A percentile compares a stretch with the other conserved stretches of the same genome.
Evolutionary conservation across 2,113 vertebrate species (phyloP).

Genomic region (Oreocharis arfaki): DNA sequence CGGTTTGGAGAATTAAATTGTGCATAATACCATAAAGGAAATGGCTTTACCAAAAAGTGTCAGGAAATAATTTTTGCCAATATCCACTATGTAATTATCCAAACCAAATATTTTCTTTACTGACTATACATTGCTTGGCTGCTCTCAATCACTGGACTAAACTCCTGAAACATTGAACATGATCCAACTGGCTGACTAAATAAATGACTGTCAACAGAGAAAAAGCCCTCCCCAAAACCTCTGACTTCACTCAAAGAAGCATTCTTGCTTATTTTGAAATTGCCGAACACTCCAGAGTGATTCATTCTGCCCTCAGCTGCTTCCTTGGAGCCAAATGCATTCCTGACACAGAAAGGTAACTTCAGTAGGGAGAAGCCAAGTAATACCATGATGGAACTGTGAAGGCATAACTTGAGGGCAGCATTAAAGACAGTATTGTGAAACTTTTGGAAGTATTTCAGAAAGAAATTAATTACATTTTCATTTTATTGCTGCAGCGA

Average conservation of each 20-base stretch:
- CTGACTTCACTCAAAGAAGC: neutral
- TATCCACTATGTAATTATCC: neutral
- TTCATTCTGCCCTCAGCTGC: neutral
- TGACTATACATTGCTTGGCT: neutral
- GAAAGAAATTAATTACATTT: slow-evolving; percentile 12
- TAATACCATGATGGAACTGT: neutral
- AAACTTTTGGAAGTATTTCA: slow-evolving; percentile 9
- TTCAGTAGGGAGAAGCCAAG: neutral
- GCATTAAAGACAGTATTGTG: neutral
- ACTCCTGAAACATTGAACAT: neutral
- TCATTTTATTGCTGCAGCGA: slow-evolving; percentile 9
- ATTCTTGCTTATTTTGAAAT: slow-evolving; percentile 6
- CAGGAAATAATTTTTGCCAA: neutral
- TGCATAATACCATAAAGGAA: neutral
- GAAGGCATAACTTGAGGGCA: neutral
- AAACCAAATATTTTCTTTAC: neutral
- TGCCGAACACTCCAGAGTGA: neutral
- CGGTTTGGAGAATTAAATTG: neutral
- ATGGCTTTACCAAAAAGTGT: neutral
- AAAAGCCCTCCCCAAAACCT: neutral
- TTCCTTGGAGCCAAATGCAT: neutral
- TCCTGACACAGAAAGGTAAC: slow-evolving; percentile 2
- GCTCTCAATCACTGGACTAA: neutral
- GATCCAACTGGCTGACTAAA: neutral
- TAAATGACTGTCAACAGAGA: neutral